Evolutionary conservation across 2,888 invertebrate species (phyloP).

Genomic region (Orthosia cruda): DNA sequence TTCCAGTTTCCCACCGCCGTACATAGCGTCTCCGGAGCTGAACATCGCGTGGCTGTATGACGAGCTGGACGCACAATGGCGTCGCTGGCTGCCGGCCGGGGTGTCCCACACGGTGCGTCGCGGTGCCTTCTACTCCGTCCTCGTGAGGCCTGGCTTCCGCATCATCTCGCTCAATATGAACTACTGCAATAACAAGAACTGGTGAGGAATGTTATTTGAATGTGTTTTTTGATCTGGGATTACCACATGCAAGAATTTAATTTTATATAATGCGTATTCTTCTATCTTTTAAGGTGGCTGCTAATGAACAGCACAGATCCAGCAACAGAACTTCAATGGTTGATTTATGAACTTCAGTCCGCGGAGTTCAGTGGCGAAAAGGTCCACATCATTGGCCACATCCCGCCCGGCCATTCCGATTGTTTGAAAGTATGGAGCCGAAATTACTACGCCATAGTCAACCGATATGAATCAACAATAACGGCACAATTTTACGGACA

Average conservation of each 20-base stretch:
- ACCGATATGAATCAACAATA: conserved; percentile 97
- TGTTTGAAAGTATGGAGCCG: conserved; percentile 99
- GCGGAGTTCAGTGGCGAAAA: conserved; percentile 98
- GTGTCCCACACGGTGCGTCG: conserved; percentile 96
- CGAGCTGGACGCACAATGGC: conserved; percentile 97
- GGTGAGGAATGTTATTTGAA: conserved; percentile 90
- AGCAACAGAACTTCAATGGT: conserved; percentile 98
- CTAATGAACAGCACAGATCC: conserved; percentile 99
- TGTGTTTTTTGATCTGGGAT: no score
- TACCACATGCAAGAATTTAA: not conserved
- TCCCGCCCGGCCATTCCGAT: conserved; percentile 98
- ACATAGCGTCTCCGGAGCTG: conserved; percentile 95
- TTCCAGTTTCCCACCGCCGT: conserved; percentile 97
- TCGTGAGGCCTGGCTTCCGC: conserved; percentile 97
- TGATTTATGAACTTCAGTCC: conserved; percentile 98
- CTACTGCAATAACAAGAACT: conserved; percentile 98
- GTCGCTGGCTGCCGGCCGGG: conserved; percentile 97
- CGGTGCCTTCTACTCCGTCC: conserved; percentile 98
- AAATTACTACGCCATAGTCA: conserved; percentile 97
- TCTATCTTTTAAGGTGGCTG: conserved; percentile 93
- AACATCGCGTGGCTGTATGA: conserved; percentile 98
- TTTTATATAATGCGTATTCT: not conserved
- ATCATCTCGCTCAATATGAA: conserved; percentile 99
- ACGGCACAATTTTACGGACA: conserved; percentile 98
- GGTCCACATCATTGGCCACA: conserved; percentile 99